phyloP scores from a whole-genome alignment of 2,888 invertebrate species.

The Pogonocherus hispidulus region DNA sequence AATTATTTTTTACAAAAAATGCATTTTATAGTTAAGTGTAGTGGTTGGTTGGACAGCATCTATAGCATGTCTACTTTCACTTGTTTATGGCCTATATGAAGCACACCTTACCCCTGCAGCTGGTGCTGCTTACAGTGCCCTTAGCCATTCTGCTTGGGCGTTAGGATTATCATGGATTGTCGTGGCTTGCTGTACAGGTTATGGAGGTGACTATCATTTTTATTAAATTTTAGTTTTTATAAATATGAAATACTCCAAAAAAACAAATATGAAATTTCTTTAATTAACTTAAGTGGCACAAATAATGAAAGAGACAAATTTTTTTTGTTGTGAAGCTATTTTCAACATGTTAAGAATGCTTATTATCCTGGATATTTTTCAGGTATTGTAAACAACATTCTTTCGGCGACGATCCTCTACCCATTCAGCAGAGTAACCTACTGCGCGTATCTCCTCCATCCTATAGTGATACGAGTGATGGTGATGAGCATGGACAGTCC shows the following conservation, averaged over 20 bases:
- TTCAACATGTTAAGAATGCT: too few species aligned
- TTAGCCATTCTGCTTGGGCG: conserved; percentile 89
- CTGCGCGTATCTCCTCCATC: conserved; percentile 89
- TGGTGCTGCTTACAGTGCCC: conserved; percentile 84
- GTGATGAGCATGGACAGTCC: conserved; percentile 88
- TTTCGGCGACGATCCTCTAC: conserved; percentile 84
- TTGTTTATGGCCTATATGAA: conserved; percentile 85
- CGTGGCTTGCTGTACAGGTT: conserved; percentile 86
- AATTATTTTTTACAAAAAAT: conserved; percentile 1
- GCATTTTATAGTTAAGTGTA: conserved; percentile 73
- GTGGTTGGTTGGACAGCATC: conserved; percentile 80
- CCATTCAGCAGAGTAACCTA: conserved; percentile 90
- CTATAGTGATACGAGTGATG: conserved; percentile 83
- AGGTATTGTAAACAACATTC: conserved; percentile 78
- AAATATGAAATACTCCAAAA: too few species aligned
- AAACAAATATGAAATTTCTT: too few species aligned
- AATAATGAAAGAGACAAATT: too few species aligned
- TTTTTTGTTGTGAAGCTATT: too few species aligned
- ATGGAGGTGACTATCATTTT: conserved; percentile 75
- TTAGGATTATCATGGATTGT: conserved; percentile 86
- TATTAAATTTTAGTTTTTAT: too few species aligned
- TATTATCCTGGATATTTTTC: conserved; percentile 33
- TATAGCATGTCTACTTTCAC: conserved; percentile 76
- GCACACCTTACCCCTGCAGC: conserved; percentile 77
- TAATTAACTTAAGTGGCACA: too few species aligned